Evolutionary conservation across 2,888 invertebrate species (phyloP).

Genomic region (Callimorpha dominula): DNA sequence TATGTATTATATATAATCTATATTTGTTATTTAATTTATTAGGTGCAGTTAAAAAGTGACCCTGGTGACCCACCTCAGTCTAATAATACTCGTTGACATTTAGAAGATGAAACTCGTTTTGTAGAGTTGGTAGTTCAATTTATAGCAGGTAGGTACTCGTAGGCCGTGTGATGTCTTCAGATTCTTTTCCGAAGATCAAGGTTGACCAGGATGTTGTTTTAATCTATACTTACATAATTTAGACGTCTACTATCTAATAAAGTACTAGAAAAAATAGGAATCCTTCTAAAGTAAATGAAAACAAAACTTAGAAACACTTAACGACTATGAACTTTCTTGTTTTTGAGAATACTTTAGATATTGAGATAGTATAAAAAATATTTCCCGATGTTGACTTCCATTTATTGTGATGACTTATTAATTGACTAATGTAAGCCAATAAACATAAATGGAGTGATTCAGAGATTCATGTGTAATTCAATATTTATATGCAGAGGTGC

Average conservation of each 20-base stretch:
- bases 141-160: slow-evolving; percentile 46
- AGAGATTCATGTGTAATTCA: too few relatives aligned
- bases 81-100: slow-evolving; percentile 84
- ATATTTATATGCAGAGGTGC: too few relatives aligned
- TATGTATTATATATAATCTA: background rate
- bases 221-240: slow-evolving; percentile 28
- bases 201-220: slow-evolving; percentile 43
- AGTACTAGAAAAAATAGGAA: slow-evolving; percentile 19
- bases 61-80: slow-evolving; percentile 62
- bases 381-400: too few relatives aligned
- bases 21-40: slow-evolving; percentile 38
- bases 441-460: too few relatives aligned
- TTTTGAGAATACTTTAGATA: background rate
- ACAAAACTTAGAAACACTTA: background rate
- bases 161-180: slow-evolving; percentile 56
- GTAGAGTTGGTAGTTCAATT: slow-evolving; percentile 60
- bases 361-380: background rate
- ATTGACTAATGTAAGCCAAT: too few relatives aligned
- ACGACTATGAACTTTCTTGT: background rate
- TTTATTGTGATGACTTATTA: too few relatives aligned
- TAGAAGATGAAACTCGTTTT: slow-evolving; percentile 75
- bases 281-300: slow-evolving; percentile 2
- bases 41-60: slow-evolving; percentile 56
- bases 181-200: slow-evolving; percentile 49
- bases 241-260: slow-evolving; percentile 15